Conservation (phyloP, 1,140 invertebrate genomes). For the Hormaphis cornu region DNA sequence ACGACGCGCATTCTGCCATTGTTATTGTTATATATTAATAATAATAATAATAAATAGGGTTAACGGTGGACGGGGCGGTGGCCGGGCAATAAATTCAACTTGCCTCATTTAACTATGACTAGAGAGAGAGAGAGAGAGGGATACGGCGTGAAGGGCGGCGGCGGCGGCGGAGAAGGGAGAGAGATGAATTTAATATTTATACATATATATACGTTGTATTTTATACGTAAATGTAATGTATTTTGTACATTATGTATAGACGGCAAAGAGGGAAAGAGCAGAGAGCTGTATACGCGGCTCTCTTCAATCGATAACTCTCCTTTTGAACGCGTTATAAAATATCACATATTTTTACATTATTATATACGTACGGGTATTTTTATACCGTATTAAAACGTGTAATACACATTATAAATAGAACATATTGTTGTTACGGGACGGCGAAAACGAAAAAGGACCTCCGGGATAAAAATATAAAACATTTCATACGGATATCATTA, state of each 20-base stretch:
- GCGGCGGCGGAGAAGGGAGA: not conserved
- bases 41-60: slow-evolving; percentile 31
- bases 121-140: not conserved
- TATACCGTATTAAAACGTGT: no score
- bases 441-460: not conserved
- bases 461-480: not conserved
- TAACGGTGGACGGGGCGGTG: slow-evolving; percentile 1
- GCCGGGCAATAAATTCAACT: slow-evolving; percentile 31
- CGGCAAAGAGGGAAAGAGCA: slow-evolving; percentile 10
- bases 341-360: not conserved
- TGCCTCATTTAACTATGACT: slow-evolving; percentile 31
- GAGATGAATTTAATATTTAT: not conserved
- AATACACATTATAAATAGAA: no score
- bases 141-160: not conserved
- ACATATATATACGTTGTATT: slow-evolving; percentile 9
- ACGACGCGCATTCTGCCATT: slow-evolving; percentile 26
- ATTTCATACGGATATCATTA: no score
- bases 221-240: not conserved
- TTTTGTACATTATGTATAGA: slow-evolving; percentile 6
- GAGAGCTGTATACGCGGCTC: not conserved
- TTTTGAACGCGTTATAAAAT: slow-evolving; percentile 28
- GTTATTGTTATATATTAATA: slow-evolving; percentile 31
- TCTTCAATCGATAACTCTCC: slow-evolving; percentile 30
- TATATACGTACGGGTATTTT: not conserved
- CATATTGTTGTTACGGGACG: not conserved